Base-by-base conservation (phyloP, 2,888 invertebrate species). In the Cetonia aurata region DNA sequence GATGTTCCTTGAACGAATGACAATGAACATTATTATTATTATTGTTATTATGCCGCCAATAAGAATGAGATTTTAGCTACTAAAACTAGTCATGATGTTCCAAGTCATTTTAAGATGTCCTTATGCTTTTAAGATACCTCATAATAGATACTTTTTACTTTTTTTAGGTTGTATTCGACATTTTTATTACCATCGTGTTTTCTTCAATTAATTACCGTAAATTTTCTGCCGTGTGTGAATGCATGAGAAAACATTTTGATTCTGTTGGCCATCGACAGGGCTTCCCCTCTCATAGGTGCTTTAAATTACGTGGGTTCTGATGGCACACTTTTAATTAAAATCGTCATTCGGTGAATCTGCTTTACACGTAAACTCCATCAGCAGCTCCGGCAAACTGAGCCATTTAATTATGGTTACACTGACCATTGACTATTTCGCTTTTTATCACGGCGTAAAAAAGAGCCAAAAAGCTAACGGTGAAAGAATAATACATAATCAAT, bases 311-410 rank as follows among this genome's bases (percentile, higher is more conserved):
- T 13, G 33, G 48, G 48, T 48, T 19, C 44, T 33, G n/a, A 31
- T 4, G 25, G 25, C 62, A 48, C 25, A 62, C 48, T 62, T 62
- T 62, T 62, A 62, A 62, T 62, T 62, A 62, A 62, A 48, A 46
- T 48, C 48, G 62, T 50, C 48, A 62, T 62, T 62, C 48, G 62
- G 31, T 33, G 62, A 62, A 62, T 48, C 13, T 62, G 33, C 33
- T 62, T 62, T 62, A 62, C 62, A 62, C 48, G 62, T 62, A 62
- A 62, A 62, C 50, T 48, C 62, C 62, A 62, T 62, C 62, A 62
- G 15, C 62, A 31, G 62, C 33, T 62, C 48, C 48, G n/a, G 48
- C 13, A 62, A 62, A 48, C 48, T 62, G 62, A 37, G 31, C 48
- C 15, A 48, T 46, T 62, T 62, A 62, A 62, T 62, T 62, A 62